A percentile compares a stretch with the other conserved stretches of the same genome.
These are phyloP conservation scores for Tineola bisselliella DNA, from an alignment of 2,888 invertebrate species.

Conservation along the genomic window DNA sequence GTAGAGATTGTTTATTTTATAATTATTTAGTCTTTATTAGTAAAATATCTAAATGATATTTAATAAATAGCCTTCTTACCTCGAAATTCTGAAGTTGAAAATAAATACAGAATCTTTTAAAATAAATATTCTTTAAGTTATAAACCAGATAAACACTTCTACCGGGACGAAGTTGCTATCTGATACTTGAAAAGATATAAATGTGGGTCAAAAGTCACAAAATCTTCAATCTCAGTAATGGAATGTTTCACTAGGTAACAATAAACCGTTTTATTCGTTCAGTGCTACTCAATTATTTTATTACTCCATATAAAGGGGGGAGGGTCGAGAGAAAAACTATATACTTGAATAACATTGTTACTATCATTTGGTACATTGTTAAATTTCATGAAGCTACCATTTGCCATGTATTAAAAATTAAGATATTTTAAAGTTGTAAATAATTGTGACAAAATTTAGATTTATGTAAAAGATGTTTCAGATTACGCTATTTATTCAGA, in stretches of 20 bases:
- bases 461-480: too few relatives aligned
- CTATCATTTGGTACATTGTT: not conserved
- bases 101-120: not conserved
- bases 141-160: not conserved
- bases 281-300: slow-evolving; percentile 12
- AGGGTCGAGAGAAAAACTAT: slow-evolving; percentile 1
- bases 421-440: not conserved
- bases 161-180: not conserved
- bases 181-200: not conserved
- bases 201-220: slow-evolving; percentile 4
- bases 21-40: too few relatives aligned
- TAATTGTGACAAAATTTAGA: too few relatives aligned
- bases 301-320: not conserved
- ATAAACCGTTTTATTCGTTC: slow-evolving; percentile 10
- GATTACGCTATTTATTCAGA: too few relatives aligned
- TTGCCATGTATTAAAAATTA: not conserved
- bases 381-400: not conserved
- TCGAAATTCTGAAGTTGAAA: not conserved
- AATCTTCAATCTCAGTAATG: slow-evolving; percentile 11
- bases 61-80: too few relatives aligned
- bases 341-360: not conserved
- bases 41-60: too few relatives aligned
- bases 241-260: slow-evolving; percentile 11
- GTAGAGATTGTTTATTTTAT: too few relatives aligned
- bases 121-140: not conserved